A percentile compares a stretch with the other conserved stretches of the same genome.
These are phyloP conservation scores for Drosophila varians DNA, from an alignment of 1,140 invertebrate genomes.

Conservation along the genomic window DNA sequence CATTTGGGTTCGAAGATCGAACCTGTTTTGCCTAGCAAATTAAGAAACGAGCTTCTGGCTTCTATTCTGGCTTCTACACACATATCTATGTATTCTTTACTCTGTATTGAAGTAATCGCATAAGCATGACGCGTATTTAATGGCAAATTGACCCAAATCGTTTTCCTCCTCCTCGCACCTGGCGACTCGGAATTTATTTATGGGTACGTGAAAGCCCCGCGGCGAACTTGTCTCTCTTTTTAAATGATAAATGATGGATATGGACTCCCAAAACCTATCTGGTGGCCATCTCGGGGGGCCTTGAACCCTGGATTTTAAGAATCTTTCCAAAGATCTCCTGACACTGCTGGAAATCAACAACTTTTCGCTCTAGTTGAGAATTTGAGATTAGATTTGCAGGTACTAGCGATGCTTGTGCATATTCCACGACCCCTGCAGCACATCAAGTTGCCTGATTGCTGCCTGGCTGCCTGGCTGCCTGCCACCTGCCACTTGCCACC, in stretches of 20 bases:
- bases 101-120: slow-evolving; percentile 33
- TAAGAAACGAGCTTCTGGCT: slow-evolving; percentile 8
- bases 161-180: background rate
- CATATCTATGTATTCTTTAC: background rate
- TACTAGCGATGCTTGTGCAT: slow-evolving; percentile 17
- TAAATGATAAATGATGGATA: slow-evolving; percentile 22
- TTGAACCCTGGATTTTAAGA: slow-evolving; percentile 13
- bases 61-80: background rate
- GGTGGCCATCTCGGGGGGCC: background rate
- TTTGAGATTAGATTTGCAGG: background rate
- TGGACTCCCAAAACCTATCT: no score
- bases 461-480: no score
- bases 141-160: slow-evolving; percentile 69
- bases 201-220: slow-evolving; percentile 13
- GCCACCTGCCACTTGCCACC: background rate
- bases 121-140: slow-evolving; percentile 65
- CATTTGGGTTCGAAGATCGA: slow-evolving; percentile 46
- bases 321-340: background rate
- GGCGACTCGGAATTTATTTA: slow-evolving; percentile 18
- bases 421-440: slow-evolving; percentile 41
- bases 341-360: background rate
- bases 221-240: background rate
- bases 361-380: background rate
- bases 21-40: slow-evolving; percentile 76
- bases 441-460: background rate